Conservation (phyloP, 92 coral and sea anemone genomes). For the Anthopleura xanthogrammica region DNA sequence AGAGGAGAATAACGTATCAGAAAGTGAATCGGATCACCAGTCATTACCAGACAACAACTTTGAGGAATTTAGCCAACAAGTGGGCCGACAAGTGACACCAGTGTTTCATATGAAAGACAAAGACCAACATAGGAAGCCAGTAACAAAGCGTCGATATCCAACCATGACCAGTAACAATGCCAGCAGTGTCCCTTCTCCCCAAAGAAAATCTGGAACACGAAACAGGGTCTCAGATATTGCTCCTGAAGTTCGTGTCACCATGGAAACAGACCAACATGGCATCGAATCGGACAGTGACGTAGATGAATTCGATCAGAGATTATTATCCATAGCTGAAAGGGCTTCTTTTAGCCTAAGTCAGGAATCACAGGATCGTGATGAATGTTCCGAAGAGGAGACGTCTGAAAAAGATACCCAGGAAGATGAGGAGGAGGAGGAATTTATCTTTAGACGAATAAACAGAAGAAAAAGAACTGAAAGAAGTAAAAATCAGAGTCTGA, state of each 20-base stretch:
- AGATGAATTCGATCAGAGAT: constrained; percentile 21
- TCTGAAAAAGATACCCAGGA: constrained; percentile 32
- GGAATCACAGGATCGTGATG: background rate
- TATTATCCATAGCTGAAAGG: constrained; percentile 5
- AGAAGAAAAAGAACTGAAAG: background rate
- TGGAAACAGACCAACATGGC: background rate
- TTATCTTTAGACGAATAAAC: background rate
- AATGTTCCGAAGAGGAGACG: constrained; percentile 16
- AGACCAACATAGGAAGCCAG: background rate
- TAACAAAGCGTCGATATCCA: background rate
- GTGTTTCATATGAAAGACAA: background rate
- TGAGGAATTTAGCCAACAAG: background rate
- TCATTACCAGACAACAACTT: too few species aligned
- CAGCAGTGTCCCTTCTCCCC: background rate
- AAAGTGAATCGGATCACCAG: too few species aligned
- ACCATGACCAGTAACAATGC: background rate
- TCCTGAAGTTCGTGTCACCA: background rate
- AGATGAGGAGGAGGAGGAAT: constrained; percentile 5
- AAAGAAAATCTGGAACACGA: background rate
- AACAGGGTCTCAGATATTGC: background rate
- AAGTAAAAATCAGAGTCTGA: background rate
- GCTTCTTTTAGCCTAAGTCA: background rate
- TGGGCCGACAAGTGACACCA: background rate
- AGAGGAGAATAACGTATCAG: too few species aligned
- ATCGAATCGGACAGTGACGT: background rate